Base-by-base conservation (phyloP, 2,888 invertebrate species). In the Anarsia innoxiella region DNA sequence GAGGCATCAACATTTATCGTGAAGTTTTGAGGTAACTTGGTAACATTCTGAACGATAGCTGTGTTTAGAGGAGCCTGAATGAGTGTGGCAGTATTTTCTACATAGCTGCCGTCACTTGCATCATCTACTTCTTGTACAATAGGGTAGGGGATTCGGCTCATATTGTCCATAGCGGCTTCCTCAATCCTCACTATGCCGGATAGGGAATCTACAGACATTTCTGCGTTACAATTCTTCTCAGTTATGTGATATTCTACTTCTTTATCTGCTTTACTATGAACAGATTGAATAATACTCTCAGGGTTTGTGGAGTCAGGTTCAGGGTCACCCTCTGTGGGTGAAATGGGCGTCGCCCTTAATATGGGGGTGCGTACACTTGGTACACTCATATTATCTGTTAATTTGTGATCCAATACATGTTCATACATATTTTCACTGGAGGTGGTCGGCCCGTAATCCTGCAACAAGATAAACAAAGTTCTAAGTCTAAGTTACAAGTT, bases 371-470 rank as follows among this genome's bases (percentile, higher is more conserved):
- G 72, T 49, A 80, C 73, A 62, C 75, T 79, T 50, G 75, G 68
- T 54, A 77, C 56, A 67, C 75, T 82, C 82, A 85, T 84, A 60
- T 63, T 71, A 53, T 77, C 73, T 59, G 69, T 71, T 82, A 84
- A 56, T 82, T 80, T 76, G 57, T 76, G 73, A 60, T 80, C 85
- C 77, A 78, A 69, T 54, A 75, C 68, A 66, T 73, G 72, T 50
- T 74, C 73, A 69, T 70, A 79, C 43, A 77, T 71, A 67, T 72
- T 77, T 73, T 83, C 80, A 82, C 69, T 79, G 84, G 84, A 65
- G 85, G 84, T 68, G 84, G 84, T 61, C 83, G 84, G 79, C 84
- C 86, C 80, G 74, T 80, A 82, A 79, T 75, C 74, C 86, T 86
- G 60, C 48, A 84, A 84, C 67, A 79, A 77, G n/a, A n/a, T n/a